Percentiles rank a stretch among this genome's conserved stretches.
phyloP scores from a whole-genome alignment of 2,797 vertebrate species.

The Hylomyscus alleni region DNA sequence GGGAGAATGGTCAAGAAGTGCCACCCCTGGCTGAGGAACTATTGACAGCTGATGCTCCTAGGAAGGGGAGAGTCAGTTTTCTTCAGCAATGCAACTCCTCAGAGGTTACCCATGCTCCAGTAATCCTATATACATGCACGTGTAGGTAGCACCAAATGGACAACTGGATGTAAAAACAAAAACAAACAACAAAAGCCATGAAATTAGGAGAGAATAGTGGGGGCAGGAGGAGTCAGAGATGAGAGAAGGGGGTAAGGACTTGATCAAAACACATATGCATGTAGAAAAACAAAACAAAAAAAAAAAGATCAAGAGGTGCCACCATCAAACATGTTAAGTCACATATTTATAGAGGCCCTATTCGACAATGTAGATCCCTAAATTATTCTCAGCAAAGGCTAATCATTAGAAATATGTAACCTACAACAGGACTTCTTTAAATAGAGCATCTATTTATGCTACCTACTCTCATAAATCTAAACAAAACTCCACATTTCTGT shows the following conservation, averaged over 20 bases:
- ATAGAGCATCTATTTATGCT: neutral
- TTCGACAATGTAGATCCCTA: neutral
- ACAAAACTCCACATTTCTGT: neutral
- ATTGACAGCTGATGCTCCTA: neutral
- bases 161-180: no score
- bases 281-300: neutral
- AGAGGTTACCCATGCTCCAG: neutral
- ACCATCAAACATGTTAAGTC: neutral
- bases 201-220: neutral
- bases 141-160: neutral
- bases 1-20: neutral
- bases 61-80: neutral
- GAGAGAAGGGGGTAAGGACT: neutral
- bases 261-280: neutral
- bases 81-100: no score
- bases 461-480: neutral
- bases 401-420: neutral
- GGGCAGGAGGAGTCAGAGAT: no score
- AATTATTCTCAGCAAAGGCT: conserved; percentile 10
- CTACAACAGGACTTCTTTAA: neutral
- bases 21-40: neutral
- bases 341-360: neutral
- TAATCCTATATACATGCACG: neutral
- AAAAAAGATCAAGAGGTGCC: neutral
- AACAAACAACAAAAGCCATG: neutral